phyloP scores from a whole-genome alignment of 2,113 vertebrate species.

The Psittacula cyanocephala region DNA sequence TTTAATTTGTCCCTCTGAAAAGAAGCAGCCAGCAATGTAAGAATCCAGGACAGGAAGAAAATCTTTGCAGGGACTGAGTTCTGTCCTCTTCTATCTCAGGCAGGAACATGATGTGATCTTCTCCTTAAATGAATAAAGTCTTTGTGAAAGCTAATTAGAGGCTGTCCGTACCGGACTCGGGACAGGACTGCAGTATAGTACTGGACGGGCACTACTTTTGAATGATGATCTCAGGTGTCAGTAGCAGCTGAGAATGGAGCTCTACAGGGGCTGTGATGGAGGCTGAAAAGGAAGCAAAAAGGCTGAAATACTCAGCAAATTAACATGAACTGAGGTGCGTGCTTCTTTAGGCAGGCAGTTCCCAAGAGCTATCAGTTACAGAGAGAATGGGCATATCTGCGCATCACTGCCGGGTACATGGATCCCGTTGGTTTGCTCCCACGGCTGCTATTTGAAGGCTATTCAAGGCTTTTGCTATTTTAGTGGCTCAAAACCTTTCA shows the following conservation, averaged over 20 bases:
- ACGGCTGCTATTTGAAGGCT: slow-evolving; percentile 58
- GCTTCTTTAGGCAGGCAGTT: slow-evolving; percentile 13
- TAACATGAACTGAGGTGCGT: neutral
- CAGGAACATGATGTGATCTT: neutral
- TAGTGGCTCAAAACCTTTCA: slow-evolving; percentile 56
- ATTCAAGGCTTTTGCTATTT: slow-evolving; percentile 60
- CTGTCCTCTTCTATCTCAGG: neutral
- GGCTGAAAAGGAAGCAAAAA: neutral
- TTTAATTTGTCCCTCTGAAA: neutral
- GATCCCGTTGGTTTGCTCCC: slow-evolving; percentile 37
- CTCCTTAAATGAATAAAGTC: slow-evolving; percentile 10
- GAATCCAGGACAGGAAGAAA: slow-evolving; percentile 19
- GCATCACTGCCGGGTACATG: neutral
- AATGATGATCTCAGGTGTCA: neutral
- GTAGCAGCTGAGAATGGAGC: slow-evolving; percentile 4
- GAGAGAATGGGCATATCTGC: slow-evolving; percentile 28
- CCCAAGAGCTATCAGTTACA: neutral
- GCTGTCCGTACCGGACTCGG: neutral
- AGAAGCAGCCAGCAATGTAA: neutral
- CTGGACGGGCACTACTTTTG: neutral
- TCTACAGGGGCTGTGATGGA: neutral
- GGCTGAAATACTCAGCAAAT: neutral
- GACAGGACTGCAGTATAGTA: neutral
- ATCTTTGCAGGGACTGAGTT: neutral
- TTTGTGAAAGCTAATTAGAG: slow-evolving; percentile 15